Evolutionary conservation across 2,113 vertebrate genomes (phyloP).

Genomic region (Tragelaphus strepsiceros): DNA sequence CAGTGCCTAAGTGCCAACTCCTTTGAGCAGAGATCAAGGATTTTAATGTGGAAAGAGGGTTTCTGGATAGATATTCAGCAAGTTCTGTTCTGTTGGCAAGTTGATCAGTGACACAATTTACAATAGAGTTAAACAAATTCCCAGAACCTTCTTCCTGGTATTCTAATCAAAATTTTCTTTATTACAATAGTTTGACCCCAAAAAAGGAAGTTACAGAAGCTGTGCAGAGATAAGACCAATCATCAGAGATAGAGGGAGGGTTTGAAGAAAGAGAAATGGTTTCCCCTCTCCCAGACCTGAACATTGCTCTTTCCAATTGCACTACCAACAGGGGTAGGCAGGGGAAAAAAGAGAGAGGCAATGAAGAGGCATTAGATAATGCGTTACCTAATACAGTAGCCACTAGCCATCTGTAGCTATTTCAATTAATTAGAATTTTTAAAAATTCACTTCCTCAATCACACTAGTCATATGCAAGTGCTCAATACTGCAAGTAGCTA

Average conservation of each 20-base stretch:
- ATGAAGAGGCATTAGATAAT: not conserved
- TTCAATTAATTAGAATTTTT: not conserved
- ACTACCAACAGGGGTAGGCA: not conserved
- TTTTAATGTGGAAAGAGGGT: not conserved
- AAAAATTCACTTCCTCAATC: not conserved
- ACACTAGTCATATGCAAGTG: not conserved
- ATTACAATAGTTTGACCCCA: not conserved
- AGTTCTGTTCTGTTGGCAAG: not conserved
- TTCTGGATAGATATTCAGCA: not conserved
- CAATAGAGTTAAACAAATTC: not conserved
- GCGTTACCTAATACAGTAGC: not conserved
- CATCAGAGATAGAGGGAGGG: not conserved
- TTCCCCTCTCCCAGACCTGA: not conserved
- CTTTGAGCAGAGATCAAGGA: not conserved
- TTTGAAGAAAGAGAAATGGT: not conserved
- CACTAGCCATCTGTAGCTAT: not conserved
- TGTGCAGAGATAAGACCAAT: not conserved
- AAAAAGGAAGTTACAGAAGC: not conserved
- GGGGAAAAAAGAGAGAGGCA: not conserved
- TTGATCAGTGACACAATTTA: not conserved
- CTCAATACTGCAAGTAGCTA: not conserved
- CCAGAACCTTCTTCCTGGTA: not conserved
- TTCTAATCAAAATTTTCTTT: not conserved
- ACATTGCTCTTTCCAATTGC: not conserved
- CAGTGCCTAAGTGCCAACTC: not conserved